Evolutionary conservation across 2,113 vertebrate genomes (phyloP).

Genomic region (Tamias sibiricus): DNA sequence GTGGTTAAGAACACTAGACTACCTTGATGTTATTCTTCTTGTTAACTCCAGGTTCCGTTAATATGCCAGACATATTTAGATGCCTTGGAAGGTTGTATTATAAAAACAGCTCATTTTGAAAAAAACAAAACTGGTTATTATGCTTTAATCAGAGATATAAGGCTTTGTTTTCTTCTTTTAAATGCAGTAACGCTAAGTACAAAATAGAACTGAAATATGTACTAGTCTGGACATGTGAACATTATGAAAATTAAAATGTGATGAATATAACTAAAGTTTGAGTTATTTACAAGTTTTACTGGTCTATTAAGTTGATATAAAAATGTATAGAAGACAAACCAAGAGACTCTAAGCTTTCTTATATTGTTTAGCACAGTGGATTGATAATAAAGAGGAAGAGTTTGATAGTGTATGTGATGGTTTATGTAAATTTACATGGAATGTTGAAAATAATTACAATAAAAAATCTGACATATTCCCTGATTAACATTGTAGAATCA

Average conservation of each 20-base stretch:
- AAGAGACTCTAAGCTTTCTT: not conserved
- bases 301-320: not conserved
- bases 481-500: not conserved
- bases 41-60: not conserved
- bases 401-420: not conserved
- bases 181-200: not conserved
- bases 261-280: not conserved
- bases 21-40: not conserved
- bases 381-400: not conserved
- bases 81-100: not conserved
- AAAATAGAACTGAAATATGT: not conserved
- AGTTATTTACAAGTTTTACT: not conserved
- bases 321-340: not conserved
- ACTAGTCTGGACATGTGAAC: not conserved
- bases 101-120: not conserved
- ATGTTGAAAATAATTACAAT: not conserved
- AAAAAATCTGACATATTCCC: not conserved
- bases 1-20: too few species aligned
- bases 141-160: not conserved
- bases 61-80: not conserved
- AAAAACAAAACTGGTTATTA: not conserved
- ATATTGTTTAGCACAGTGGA: fast-evolving
- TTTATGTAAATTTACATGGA: not conserved
- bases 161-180: not conserved
- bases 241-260: not conserved